Conservation (phyloP, 2,113 vertebrate genomes). For the Pseudopodoces humilis region DNA sequence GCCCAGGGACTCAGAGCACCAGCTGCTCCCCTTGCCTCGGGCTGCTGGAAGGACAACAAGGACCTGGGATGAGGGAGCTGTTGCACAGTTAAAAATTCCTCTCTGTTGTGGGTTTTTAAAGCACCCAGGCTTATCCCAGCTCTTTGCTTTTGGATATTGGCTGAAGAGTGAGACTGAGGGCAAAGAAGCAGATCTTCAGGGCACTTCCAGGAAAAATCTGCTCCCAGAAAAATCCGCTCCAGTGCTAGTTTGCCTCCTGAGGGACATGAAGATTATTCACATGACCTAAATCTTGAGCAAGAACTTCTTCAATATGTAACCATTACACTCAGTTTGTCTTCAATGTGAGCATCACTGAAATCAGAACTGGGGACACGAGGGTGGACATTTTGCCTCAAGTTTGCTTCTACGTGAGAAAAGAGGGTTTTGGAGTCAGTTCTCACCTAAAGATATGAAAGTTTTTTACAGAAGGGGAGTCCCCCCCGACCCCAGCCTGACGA, state of each 20-base stretch:
- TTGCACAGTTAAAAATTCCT: neutral
- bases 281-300: neutral
- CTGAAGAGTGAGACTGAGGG: neutral
- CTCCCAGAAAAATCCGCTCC: neutral
- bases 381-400: neutral
- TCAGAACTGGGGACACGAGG: neutral
- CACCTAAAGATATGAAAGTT: neutral
- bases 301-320: neutral
- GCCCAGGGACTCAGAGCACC: neutral
- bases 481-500: fast-evolving
- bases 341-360: neutral
- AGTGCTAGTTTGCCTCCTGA: fast-evolving
- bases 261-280: neutral
- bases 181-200: neutral
- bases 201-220: neutral
- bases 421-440: neutral
- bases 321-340: fast-evolving
- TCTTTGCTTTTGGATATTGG: neutral
- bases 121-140: neutral
- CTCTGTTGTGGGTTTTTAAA: neutral
- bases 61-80: neutral
- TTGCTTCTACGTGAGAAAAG: neutral
- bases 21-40: neutral
- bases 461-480: neutral
- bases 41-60: neutral